phyloP scores from a whole-genome alignment of 2,113 vertebrate species.

The Megaptera novaeangliae region DNA sequence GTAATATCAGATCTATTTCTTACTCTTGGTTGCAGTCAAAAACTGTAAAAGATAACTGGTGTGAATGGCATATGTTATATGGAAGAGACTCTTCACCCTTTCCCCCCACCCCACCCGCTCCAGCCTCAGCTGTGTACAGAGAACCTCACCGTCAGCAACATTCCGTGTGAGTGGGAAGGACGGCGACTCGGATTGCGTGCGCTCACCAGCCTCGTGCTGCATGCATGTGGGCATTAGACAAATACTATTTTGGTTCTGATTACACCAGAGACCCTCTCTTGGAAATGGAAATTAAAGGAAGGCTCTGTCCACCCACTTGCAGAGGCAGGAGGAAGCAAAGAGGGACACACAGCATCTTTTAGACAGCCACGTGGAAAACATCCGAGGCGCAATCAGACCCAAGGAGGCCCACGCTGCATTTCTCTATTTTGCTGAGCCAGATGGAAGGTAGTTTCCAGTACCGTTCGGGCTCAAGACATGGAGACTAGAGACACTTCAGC shows the following conservation, averaged over 20 bases:
- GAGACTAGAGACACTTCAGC: background rate
- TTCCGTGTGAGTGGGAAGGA: background rate
- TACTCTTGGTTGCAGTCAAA: background rate
- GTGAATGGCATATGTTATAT: rapidly evolving
- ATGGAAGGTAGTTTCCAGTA: rapidly evolving
- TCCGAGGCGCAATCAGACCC: rapidly evolving
- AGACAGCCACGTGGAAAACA: rapidly evolving
- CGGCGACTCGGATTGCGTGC: rapidly evolving
- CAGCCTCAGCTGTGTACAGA: background rate
- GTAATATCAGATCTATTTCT: background rate
- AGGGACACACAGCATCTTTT: background rate
- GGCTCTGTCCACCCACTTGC: background rate
- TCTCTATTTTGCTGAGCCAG: background rate
- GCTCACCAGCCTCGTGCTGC: rapidly evolving
- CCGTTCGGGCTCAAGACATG: rapidly evolving
- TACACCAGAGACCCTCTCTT: background rate
- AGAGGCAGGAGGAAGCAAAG: background rate
- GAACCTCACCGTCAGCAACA: rapidly evolving
- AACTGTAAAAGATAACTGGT: too few relatives aligned
- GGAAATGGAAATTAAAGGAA: too few relatives aligned
- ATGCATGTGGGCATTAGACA: rapidly evolving
- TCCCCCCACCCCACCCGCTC: rapidly evolving
- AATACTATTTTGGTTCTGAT: background rate
- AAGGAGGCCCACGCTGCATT: rapidly evolving
- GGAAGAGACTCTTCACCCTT: background rate